Conservation (phyloP, 2,113 vertebrate genomes). For the Grammomys dolichurus region DNA sequence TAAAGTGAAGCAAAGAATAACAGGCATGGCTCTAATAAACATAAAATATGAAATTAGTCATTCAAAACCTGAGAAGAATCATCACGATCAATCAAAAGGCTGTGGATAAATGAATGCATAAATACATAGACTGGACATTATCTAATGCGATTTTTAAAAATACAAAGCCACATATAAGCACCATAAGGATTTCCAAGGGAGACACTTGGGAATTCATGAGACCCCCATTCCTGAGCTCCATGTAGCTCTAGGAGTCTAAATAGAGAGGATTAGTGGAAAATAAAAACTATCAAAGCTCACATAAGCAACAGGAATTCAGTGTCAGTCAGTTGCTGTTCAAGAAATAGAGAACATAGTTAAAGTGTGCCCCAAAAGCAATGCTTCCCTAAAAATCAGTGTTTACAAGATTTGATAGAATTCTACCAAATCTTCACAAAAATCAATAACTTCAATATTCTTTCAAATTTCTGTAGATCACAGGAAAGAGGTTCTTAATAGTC, state of each 20-base stretch:
- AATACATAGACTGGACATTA: background rate
- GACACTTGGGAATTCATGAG: background rate
- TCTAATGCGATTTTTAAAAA: background rate
- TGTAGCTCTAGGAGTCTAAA: background rate
- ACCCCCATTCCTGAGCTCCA: background rate
- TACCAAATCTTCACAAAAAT: background rate
- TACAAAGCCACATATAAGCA: background rate
- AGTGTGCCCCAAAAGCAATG: background rate
- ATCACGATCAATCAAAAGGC: background rate
- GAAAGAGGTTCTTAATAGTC: background rate
- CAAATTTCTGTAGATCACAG: background rate
- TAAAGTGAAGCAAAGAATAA: background rate
- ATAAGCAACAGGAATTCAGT: background rate
- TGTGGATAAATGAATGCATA: background rate
- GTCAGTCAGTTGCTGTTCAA: background rate
- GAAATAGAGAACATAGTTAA: background rate
- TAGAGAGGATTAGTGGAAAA: background rate
- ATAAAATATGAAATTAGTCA: conserved; percentile 15
- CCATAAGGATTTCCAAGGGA: background rate
- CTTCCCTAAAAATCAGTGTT: background rate
- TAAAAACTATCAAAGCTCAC: background rate
- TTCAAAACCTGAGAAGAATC: background rate
- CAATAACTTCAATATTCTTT: background rate
- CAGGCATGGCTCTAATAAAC: background rate
- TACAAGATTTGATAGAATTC: background rate